A percentile compares a stretch with the other conserved stretches of the same genome.
Evolutionary conservation across 2,888 invertebrate genomes (phyloP).

Genomic region (Aphodius sticticus): DNA sequence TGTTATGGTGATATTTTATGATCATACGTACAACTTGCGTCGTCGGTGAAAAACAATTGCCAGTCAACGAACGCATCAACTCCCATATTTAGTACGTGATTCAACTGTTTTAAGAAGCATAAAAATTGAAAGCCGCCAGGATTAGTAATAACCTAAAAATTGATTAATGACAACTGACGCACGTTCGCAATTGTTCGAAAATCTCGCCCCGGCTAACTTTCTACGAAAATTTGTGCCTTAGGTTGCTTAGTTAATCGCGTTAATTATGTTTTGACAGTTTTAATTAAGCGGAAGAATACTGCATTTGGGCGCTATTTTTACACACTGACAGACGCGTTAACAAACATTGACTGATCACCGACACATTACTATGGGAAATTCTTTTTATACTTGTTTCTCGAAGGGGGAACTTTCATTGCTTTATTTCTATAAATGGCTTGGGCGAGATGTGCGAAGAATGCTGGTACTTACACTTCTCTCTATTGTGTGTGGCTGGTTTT

Average conservation of each 20-base stretch:
- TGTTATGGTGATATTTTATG: neutral
- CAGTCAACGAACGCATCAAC: neutral
- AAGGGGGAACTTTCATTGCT: constrained; percentile 4
- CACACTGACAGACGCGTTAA: neutral
- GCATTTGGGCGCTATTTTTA: neutral
- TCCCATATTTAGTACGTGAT: neutral
- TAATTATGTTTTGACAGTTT: neutral
- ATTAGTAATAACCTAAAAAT: neutral
- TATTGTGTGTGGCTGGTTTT: neutral
- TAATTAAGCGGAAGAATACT: neutral
- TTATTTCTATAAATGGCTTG: neutral
- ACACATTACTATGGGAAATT: neutral
- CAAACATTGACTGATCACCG: constrained; percentile 4
- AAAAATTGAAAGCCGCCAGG: neutral
- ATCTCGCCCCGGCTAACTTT: neutral
- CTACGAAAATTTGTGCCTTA: neutral
- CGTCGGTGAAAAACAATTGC: neutral
- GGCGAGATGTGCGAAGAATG: neutral
- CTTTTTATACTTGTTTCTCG: neutral
- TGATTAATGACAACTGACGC: neutral
- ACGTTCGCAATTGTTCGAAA: neutral
- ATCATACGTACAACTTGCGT: neutral
- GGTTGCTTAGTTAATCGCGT: neutral
- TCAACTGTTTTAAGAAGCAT: neutral
- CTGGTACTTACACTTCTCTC: neutral